Evolutionary conservation across 2,888 invertebrate species (phyloP), one percentile per base, ranked within the genome.

Genomic region (Odontothrips loti): DNA sequence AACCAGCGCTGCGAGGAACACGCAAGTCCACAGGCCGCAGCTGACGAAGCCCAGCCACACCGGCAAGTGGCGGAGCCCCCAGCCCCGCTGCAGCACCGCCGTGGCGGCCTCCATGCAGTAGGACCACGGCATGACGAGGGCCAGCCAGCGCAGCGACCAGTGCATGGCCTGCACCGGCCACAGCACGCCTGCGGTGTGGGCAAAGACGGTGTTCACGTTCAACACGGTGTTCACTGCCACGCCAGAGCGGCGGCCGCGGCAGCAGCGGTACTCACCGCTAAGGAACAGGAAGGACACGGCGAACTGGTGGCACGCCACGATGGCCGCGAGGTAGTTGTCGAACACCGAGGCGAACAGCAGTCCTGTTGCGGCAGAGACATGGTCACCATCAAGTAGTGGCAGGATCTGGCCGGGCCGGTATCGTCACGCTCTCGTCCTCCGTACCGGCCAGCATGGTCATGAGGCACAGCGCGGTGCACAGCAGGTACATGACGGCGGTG

Each of bases 281-380:
- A 58, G 58, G 58, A 58, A 58, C 17, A 58, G 58, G 58, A 58
- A 58, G 58, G 58, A 58, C 58, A 58, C 58, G 58, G 58, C 58
- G 58, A 58, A 58, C 58, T 58, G 58, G 58, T 58, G 58, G 58
- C 58, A 58, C 58, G 58, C 17, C 58, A 58, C 15, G n/a, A 58
- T 58, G 58, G 58, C 58, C 58, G 58, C 58, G n/a, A 58, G 17
- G 58, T 58, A 58, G 58, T 58, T 58, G 58, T 58, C 58, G n/a
- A 58, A 58, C 20, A 58, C 58, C 15, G 58, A 58, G 6, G 58
- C 58, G 15, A 58, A 15, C 15, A 58, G 58, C 6, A 58, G 58
- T 0, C 58, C 58, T 58, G 58, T 20, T 11, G 58, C 1, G 17
- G 17, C 6, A 58, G n/a, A 17, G 20, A 20, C 51, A 58, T 11